Conservation (phyloP, 2,113 vertebrate species). For the Narcine bancroftii region DNA sequence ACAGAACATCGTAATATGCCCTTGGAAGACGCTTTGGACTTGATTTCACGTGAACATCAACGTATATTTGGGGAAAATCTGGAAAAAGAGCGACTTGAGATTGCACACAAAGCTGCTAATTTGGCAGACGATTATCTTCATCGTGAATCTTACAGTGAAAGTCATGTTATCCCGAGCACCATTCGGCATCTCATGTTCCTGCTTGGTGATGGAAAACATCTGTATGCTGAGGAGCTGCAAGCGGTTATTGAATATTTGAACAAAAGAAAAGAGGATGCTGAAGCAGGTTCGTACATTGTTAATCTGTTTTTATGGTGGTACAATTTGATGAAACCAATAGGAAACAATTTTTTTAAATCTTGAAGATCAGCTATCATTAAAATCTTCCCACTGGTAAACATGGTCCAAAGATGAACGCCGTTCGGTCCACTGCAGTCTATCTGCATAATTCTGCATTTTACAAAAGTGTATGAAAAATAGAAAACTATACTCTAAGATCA, state of each 20-base stretch:
- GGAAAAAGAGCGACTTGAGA: conserved; percentile 50
- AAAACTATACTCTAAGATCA: background rate
- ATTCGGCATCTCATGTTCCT: conserved; percentile 57
- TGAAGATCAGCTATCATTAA: background rate
- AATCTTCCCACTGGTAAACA: background rate
- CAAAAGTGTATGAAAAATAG: background rate
- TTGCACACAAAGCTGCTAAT: conserved; percentile 56
- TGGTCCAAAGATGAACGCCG: too few species aligned
- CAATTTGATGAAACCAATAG: background rate
- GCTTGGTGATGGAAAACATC: conserved; percentile 54
- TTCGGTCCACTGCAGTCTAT: too few species aligned
- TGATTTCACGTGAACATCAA: conserved; percentile 54
- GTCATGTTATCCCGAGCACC: conserved; percentile 51
- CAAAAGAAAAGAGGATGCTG: conserved; percentile 53
- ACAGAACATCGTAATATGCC: conserved; percentile 60
- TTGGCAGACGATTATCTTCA: conserved; percentile 60
- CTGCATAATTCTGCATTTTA: background rate
- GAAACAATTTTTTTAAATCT: background rate
- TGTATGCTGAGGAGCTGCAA: conserved; percentile 55
- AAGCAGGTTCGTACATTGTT: conserved; percentile 44
- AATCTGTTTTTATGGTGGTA: background rate
- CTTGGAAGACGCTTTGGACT: conserved; percentile 64
- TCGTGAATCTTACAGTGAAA: conserved; percentile 47
- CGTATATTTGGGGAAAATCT: conserved; percentile 49
- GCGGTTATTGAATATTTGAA: conserved; percentile 51